Evolutionary conservation across 2,113 vertebrate species (phyloP), one percentile per base, ranked within the genome.

Genomic region (Malurus melanocephalus): DNA sequence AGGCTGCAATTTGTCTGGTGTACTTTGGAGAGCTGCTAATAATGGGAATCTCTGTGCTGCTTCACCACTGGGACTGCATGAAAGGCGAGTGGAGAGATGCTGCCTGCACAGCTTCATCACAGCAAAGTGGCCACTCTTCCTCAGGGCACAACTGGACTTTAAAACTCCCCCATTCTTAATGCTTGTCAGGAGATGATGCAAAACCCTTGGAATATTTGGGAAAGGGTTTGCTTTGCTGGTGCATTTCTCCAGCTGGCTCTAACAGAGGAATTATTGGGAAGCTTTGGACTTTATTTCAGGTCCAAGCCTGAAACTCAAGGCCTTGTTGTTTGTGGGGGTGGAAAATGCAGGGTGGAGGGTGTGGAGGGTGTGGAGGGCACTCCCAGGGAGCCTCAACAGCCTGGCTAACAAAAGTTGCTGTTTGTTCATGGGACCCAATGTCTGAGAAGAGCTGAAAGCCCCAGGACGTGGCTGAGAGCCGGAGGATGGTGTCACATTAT

Each of bases 21-120:
- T 35, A 26, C 81, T 95, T 92, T 40, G 64, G 67, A 85, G 81
- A 90, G n/a, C 71, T 73, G 75, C 74, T 90, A 22, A 74, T 82
- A 74, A 74, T 52, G 79, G 64, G 38, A 73, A 85, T 86, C 35
- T 62, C 43, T 87, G 68, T 81, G 49, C 45, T 65, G 61, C 74
- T 60, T 82, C 71, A 89, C 75, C 45, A 6, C 52, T 59, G 87
- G 83, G 72, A 71, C 75, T 45, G 67, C 72, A 23, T 82, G 85
- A 76, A 59, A 73, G 52, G 56, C 1, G 0, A 0, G 27, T 16
- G 72, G 65, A 74, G 62, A 77, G 45, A 51, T 0, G 6, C 81
- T 81, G 74, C 59, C 66, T 69, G 43, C n/a, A 9, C 0, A 2
- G 78, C 40, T 6, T 32, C 67, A 38, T 22, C 48, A 11, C 78